Conservation (phyloP, 2,888 invertebrate genomes). For the Cryptocephalus primarius region DNA sequence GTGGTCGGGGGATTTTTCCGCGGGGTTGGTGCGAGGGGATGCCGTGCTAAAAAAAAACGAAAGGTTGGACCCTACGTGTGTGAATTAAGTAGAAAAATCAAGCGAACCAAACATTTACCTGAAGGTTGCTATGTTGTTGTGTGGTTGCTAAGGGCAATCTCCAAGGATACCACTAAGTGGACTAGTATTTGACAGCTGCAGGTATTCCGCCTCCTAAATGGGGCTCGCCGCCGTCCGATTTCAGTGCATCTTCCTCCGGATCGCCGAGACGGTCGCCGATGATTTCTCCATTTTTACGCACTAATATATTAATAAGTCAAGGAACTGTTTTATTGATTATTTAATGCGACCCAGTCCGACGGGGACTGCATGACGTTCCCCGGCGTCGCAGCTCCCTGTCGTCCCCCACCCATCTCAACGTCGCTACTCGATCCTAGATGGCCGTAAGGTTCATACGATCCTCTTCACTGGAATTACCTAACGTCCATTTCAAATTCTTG, state of each 20-base stretch:
- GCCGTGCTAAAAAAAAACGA: background rate
- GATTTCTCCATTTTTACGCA: conserved; percentile 15
- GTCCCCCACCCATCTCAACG: background rate
- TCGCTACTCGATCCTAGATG: too few species aligned
- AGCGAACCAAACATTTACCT: conserved; percentile 27
- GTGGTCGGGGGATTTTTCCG: too few species aligned
- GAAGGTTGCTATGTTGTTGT: conserved; percentile 39
- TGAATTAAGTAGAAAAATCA: conserved; percentile 1
- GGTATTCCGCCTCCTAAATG: conserved; percentile 8
- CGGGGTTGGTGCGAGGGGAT: too few species aligned
- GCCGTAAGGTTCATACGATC: too few species aligned
- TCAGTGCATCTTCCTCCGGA: conserved; percentile 5
- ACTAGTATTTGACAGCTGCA: conserved; percentile 35
- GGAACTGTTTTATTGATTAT: conserved; percentile 19
- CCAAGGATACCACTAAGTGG: conserved; percentile 38
- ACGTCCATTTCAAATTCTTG: too few species aligned
- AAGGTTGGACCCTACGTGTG: background rate
- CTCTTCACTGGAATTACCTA: too few species aligned
- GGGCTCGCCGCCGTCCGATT: conserved; percentile 1
- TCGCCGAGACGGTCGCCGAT: conserved; percentile 8
- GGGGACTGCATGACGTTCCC: background rate
- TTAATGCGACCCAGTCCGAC: conserved; percentile 12
- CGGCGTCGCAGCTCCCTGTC: too few species aligned
- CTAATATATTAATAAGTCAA: conserved; percentile 17
- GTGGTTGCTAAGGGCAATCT: conserved; percentile 40